Evolutionary conservation across 2,797 vertebrate species (phyloP).

Genomic region (Tamandua tetradactyla): DNA sequence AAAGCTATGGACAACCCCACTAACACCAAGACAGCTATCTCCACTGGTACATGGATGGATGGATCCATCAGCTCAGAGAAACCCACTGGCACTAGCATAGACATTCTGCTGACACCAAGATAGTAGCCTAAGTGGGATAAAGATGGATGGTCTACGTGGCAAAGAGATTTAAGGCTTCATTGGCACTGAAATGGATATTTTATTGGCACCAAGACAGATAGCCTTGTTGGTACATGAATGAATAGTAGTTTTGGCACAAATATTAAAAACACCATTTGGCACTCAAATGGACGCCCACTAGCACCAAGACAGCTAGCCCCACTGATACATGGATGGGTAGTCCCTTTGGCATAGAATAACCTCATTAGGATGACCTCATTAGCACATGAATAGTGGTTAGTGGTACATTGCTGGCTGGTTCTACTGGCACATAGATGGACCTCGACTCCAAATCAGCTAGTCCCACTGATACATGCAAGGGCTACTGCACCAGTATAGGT

Average conservation of each 20-base stretch:
- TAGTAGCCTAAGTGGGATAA: slow-evolving; percentile 6
- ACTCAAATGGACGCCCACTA: not conserved
- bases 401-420: not conserved
- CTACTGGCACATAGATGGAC: not conserved
- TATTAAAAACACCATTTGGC: slow-evolving; percentile 7
- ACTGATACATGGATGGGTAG: not conserved
- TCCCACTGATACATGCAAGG: not conserved
- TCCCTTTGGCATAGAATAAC: slow-evolving; percentile 50
- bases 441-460: not conserved
- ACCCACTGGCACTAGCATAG: not conserved
- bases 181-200: not conserved
- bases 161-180: slow-evolving; percentile 4
- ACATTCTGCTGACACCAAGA: slow-evolving; percentile 6
- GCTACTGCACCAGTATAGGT: not conserved
- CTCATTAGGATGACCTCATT: not conserved
- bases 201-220: not conserved
- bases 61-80: not conserved
- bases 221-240: not conserved
- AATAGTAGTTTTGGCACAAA: slow-evolving; percentile 9
- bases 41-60: not conserved
- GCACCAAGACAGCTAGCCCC: not conserved
- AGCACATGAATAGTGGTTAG: not conserved
- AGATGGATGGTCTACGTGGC: not conserved
- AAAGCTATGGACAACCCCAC: not conserved
- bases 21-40: not conserved